Evolutionary conservation across 2,797 vertebrate genomes (phyloP).

Genomic region (Pseudochirops cupreus): DNA sequence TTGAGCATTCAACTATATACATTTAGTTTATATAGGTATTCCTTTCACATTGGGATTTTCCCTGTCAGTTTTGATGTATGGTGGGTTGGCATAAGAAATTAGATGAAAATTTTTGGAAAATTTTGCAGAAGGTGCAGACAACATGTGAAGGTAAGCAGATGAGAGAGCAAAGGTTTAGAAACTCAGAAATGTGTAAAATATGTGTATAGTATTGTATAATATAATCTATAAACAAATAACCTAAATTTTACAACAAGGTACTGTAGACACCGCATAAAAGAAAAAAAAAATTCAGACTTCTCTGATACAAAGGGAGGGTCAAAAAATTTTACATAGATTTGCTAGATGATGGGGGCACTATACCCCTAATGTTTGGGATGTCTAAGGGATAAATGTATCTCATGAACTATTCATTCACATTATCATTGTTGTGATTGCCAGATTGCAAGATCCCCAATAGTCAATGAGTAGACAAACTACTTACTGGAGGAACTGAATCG

Average conservation of each 20-base stretch:
- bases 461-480: neutral
- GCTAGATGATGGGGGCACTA: too few relatives aligned
- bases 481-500: neutral
- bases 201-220: neutral
- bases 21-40: neutral
- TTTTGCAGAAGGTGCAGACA: neutral
- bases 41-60: neutral
- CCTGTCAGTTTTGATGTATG: neutral
- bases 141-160: neutral
- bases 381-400: too few relatives aligned
- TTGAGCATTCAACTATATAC: neutral
- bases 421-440: neutral
- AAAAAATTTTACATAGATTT: neutral
- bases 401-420: neutral
- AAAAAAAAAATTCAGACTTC: neutral
- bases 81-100: neutral
- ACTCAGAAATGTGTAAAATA: neutral
- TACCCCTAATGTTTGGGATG: too few relatives aligned
- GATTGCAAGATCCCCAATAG: neutral
- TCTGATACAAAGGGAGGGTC: neutral
- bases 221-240: neutral
- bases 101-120: neutral
- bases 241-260: neutral
- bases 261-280: neutral
- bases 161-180: neutral